Base-by-base conservation (phyloP, 2,888 invertebrate genomes). In the Trachelus iudaicus region DNA sequence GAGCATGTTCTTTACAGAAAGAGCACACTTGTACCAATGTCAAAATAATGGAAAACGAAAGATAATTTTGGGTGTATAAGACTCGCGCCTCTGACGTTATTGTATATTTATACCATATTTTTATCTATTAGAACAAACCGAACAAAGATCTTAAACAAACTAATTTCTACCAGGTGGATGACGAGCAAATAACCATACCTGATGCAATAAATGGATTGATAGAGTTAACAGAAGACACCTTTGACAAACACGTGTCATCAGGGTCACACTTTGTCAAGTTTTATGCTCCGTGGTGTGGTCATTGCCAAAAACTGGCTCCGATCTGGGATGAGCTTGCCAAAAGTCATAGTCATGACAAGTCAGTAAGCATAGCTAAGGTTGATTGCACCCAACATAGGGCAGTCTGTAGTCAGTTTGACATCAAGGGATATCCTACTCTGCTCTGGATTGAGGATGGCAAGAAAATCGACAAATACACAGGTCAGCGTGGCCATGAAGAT, bases 281-380 rank as follows among this genome's bases (percentile, higher is more conserved):
- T 91, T 98, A 96, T 92, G 97, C 97, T 0, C 97, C 98, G 0
- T 98, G 98, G 98, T 98, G 98, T 91, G 93, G 95, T 78, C 96
- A 96, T 87, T 98, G 97, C 86, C 96, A 97, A 94, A 94, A 94
- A 89, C 92, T 98, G 85, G 97, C 97, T 0, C 97, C 97, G 13
- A 94, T 94, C 0, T 98, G 98, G 98, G 95, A 97, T 68, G 94
- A 96, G 76, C 92, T 98, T 74, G 97, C 96, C 0, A 93, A 94
- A 73, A 93, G 94, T 69, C 94, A 95, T 81, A 93, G 94, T 79
- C 93, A 94, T 84, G 95, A 96, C 85, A 92, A 94, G 33, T 93
- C 94, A 79, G 94, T 97, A 30, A 94, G 94, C 80, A 95, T 98
- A 82, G 95, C 95, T 2, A 97, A 97, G 92, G 93, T 98, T 37